Evolutionary conservation across 1,140 invertebrate species (phyloP).

Genomic region (Harpegnathos saltator): DNA sequence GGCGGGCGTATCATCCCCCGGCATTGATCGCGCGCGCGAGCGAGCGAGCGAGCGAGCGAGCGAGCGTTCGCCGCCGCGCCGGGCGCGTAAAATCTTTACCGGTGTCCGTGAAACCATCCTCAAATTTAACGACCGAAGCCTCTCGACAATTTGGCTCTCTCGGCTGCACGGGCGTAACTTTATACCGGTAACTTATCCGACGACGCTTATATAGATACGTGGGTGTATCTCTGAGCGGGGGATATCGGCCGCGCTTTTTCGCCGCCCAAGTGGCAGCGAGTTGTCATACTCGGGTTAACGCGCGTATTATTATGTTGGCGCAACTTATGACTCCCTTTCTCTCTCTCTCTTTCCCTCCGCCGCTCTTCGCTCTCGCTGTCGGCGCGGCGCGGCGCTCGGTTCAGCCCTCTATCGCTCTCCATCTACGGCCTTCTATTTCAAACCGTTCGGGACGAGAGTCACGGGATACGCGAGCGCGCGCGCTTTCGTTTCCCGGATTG

Average conservation of each 20-base stretch:
- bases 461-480: too few species aligned
- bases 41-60: neutral
- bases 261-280: slow-evolving; percentile 33
- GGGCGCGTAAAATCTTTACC: slow-evolving; percentile 68
- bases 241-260: slow-evolving; percentile 49
- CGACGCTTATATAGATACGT: slow-evolving; percentile 52
- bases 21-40: slow-evolving; percentile 17
- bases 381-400: neutral
- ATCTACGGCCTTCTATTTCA: neutral
- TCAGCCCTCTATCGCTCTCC: neutral
- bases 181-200: slow-evolving; percentile 67
- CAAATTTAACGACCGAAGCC: slow-evolving; percentile 57
- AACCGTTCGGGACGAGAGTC: slow-evolving; percentile 9
- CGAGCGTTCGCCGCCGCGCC: neutral
- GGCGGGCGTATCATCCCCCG: neutral
- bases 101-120: slow-evolving; percentile 54
- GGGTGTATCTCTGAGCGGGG: slow-evolving; percentile 41
- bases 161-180: slow-evolving; percentile 64
- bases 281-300: slow-evolving; percentile 22
- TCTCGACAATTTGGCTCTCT: slow-evolving; percentile 41
- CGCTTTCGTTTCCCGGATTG: too few species aligned
- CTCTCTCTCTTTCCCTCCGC: too few species aligned
- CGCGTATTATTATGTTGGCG: slow-evolving; percentile 22
- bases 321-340: neutral
- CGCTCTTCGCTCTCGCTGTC: too few species aligned